A percentile compares a stretch with the other conserved stretches of the same genome.
Evolutionary conservation across 2,797 vertebrate genomes (phyloP).

Genomic region (Echeneis naucrates): DNA sequence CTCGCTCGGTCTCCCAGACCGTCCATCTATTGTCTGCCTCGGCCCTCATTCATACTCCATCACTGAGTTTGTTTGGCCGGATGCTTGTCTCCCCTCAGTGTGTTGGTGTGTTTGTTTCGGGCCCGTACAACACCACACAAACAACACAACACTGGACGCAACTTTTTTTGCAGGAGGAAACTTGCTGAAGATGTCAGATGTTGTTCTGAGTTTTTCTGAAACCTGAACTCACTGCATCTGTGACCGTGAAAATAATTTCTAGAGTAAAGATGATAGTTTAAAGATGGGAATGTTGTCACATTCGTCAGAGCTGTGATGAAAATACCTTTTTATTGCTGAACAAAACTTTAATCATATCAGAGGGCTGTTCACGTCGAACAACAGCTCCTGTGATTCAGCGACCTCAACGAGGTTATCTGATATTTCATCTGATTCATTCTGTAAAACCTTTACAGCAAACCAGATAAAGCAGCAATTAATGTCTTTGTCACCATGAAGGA

Average conservation of each 20-base stretch:
- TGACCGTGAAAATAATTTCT: no score
- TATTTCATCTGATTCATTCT: neutral
- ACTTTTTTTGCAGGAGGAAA: no score
- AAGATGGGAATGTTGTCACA: no score
- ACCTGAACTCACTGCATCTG: no score
- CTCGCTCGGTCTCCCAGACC: neutral
- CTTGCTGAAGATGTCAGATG: neutral
- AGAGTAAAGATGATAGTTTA: no score
- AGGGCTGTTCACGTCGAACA: neutral
- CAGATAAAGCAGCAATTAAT: neutral
- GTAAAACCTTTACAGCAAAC: neutral
- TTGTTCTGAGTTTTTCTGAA: no score
- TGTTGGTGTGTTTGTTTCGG: neutral
- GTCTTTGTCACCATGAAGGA: neutral
- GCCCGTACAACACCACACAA: neutral
- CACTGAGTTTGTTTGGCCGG: neutral
- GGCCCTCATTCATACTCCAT: neutral
- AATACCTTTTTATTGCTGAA: no score
- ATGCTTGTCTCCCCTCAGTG: neutral
- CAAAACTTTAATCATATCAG: no score
- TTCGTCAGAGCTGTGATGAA: no score
- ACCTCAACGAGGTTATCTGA: neutral
- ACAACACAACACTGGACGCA: neutral
- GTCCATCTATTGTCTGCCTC: neutral
- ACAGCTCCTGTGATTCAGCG: neutral